Evolutionary conservation across 2,797 vertebrate genomes (phyloP).

Genomic region (Threskiornis aethiopicus): DNA sequence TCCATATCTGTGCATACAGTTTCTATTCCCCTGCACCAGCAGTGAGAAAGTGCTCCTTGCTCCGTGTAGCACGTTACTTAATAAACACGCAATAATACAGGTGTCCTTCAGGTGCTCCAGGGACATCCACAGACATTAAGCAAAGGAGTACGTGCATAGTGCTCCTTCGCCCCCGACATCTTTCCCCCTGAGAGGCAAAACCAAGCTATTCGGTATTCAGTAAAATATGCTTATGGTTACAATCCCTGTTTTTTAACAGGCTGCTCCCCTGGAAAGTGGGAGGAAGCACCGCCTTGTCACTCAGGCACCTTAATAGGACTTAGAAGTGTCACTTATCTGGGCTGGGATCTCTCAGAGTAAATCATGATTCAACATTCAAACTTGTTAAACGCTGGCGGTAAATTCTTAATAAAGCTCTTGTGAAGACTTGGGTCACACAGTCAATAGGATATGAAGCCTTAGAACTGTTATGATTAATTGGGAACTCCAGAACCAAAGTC

Average conservation of each 20-base stretch:
- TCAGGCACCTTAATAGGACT: background rate
- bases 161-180: background rate
- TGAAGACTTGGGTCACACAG: background rate
- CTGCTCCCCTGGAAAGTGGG: background rate
- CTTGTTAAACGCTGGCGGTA: background rate
- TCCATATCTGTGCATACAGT: fast-evolving
- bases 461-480: background rate
- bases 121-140: background rate
- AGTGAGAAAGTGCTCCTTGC: background rate
- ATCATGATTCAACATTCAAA: background rate
- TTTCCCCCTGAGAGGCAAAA: background rate
- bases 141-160: fast-evolving
- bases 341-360: background rate
- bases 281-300: background rate
- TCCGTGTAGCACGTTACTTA: fast-evolving
- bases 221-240: background rate
- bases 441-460: background rate
- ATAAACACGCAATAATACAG: background rate
- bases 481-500: background rate
- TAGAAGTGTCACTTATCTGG: background rate
- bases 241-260: background rate
- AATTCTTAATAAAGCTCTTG: background rate
- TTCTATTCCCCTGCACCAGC: background rate
- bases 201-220: background rate
- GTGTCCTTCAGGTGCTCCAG: background rate